Evolutionary conservation across 2,113 vertebrate species (phyloP), one percentile per base, ranked within the genome.

Genomic region (Phalacrocorax pelagicus): DNA sequence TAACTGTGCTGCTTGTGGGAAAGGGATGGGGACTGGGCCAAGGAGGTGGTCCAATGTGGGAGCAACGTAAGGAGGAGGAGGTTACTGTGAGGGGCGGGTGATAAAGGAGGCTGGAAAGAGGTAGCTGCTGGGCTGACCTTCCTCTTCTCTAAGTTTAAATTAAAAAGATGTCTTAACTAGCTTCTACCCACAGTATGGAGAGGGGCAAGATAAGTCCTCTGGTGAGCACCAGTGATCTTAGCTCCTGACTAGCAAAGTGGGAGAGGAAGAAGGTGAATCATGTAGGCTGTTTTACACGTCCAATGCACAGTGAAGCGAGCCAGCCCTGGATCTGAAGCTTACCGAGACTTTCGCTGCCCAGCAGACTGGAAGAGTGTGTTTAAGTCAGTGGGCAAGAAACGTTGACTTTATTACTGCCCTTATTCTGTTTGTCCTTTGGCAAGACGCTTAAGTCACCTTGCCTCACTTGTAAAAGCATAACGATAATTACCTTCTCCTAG

Each of bases 291-390:
- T 92, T 77, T 26, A 42, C 8, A 0, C 57, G 24, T 3, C 9
- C 16, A 38, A 1, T 9, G 4, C 9, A 15, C 12, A 55, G 1
- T 8, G 29, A 11, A 24, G 3, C 0, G 3, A 91, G 14, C 6
- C 44, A 27, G 1, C 5, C 23, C 34, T 69, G 36, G 19, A 11
- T 42, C 36, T 77, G 71, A 80, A 82, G 22, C 27, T 27, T 54
- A 47, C 19, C 0, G 5, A 24, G 51, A 47, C 4, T 47, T 80
- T 9, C 0, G 1, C 5, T 58, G 42, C 10, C 18, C 17, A 66
- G 23, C 19, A 73, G 42, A 34, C 21, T 51, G 36, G 18, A 75
- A 63, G 27, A 40, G 15, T 5, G 16, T 51, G 10, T 36, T 70
- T 47, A 44, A 81, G 34, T 42, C 20, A 44, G 1, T 18, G n/a